Conservation (phyloP, 2,888 invertebrate genomes). For the Philhelius pedissequus region DNA sequence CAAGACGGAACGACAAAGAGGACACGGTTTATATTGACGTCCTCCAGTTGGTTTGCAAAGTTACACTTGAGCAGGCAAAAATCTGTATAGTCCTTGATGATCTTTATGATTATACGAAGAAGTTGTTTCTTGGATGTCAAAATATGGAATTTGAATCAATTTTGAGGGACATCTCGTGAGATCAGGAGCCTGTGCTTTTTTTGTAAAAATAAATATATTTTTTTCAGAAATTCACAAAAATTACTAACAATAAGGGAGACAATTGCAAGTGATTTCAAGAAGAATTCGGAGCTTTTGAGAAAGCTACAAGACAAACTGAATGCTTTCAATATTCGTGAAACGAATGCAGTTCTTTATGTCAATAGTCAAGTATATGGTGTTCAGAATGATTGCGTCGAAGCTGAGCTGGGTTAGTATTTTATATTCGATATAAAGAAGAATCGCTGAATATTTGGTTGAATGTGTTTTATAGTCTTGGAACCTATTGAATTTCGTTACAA, state of each 20-base stretch:
- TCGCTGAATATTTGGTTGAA: too few relatives aligned
- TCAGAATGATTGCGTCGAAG: conserved; percentile 32
- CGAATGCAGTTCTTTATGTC: conserved; percentile 12
- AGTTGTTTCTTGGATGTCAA: background rate
- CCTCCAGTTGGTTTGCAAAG: background rate
- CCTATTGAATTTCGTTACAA: conserved; percentile 53
- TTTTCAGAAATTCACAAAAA: background rate
- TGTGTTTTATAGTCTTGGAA: conserved; percentile 11
- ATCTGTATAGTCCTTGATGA: conserved; percentile 35
- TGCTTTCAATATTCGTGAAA: conserved; percentile 24
- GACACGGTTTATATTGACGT: conserved; percentile 21
- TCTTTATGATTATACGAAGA: background rate
- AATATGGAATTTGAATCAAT: background rate
- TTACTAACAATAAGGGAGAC: background rate
- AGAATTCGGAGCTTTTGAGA: background rate
- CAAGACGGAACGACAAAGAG: background rate
- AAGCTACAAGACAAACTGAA: conserved; percentile 19
- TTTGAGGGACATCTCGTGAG: conserved; percentile 25
- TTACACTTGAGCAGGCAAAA: conserved; percentile 3
- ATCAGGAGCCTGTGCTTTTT: background rate
- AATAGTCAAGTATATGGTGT: conserved; percentile 9
- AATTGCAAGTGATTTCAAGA: background rate
- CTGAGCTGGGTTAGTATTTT: background rate
- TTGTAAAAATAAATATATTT: background rate
- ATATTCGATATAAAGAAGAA: too few relatives aligned